phyloP scores from a whole-genome alignment of 2,113 vertebrate species.

The Bettongia penicillata region DNA sequence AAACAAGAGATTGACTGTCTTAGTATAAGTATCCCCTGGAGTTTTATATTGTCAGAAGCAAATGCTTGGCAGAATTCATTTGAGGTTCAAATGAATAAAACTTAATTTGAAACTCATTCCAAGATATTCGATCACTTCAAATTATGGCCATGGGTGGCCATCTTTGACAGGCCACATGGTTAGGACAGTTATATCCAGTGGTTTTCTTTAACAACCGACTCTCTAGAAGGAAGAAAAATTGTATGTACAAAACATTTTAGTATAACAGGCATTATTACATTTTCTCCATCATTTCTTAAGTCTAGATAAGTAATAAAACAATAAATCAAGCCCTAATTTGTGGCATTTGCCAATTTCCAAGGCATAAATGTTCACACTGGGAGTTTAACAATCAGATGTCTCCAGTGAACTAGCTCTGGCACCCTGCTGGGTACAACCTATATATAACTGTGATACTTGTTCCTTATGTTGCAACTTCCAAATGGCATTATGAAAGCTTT shows the following conservation, averaged over 20 bases:
- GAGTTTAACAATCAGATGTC: not conserved
- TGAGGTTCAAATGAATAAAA: constrained; percentile 28
- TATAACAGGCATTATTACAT: not conserved
- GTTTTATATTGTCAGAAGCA: not conserved
- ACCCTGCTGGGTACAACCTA: not conserved
- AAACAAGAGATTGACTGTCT: not conserved
- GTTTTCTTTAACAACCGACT: not conserved
- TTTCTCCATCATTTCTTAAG: not conserved
- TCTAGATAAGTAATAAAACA: not conserved
- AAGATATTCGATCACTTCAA: constrained; percentile 27
- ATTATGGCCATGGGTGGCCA: constrained; percentile 24
- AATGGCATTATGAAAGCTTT: not conserved
- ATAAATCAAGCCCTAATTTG: not conserved
- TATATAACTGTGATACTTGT: not conserved
- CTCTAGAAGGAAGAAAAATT: not conserved
- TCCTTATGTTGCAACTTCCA: not conserved
- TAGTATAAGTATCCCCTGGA: not conserved
- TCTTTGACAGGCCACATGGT: constrained; percentile 32
- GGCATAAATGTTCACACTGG: not conserved
- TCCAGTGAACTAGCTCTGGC: not conserved
- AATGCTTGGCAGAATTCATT: constrained; percentile 15
- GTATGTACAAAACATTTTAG: not conserved
- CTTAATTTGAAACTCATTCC: constrained; percentile 38
- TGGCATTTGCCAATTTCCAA: not conserved
- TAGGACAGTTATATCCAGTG: not conserved